Percentiles rank a stretch among this genome's conserved stretches.
Conservation (phyloP, 2,113 vertebrate species). For the Hoplias malabaricus region DNA sequence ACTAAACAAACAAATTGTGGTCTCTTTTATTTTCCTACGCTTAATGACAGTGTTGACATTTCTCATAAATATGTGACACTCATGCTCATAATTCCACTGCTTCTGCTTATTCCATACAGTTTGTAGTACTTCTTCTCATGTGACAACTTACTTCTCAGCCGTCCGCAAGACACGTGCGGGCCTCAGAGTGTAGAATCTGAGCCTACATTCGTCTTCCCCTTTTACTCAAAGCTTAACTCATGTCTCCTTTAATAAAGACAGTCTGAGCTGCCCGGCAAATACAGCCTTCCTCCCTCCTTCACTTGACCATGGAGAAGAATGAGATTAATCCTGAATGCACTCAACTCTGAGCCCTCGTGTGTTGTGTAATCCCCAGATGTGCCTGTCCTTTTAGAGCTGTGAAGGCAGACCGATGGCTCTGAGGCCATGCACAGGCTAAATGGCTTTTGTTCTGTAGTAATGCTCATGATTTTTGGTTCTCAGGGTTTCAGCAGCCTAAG, state of each 20-base stretch:
- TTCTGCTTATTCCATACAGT: too few species aligned
- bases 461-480: constrained; percentile 6
- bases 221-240: neutral
- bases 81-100: too few species aligned
- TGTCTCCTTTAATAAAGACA: neutral
- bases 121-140: too few species aligned
- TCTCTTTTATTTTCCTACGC: too few species aligned
- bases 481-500: constrained; percentile 97
- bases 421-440: neutral
- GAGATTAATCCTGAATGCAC: neutral
- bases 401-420: neutral
- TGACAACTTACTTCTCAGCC: too few species aligned
- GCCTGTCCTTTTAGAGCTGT: neutral
- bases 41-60: too few species aligned
- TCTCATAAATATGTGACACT: too few species aligned
- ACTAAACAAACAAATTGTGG: too few species aligned
- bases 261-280: constrained; percentile 10
- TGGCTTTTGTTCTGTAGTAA: neutral
- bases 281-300: neutral
- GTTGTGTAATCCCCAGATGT: neutral
- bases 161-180: neutral
- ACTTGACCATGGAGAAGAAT: neutral
- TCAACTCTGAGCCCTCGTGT: neutral
- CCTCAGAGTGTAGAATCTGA: neutral
- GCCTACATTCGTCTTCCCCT: neutral